These are phyloP conservation scores for Gnatocerus cornutus DNA, from an alignment of 2,888 invertebrate species.

Conservation along the genomic window DNA sequence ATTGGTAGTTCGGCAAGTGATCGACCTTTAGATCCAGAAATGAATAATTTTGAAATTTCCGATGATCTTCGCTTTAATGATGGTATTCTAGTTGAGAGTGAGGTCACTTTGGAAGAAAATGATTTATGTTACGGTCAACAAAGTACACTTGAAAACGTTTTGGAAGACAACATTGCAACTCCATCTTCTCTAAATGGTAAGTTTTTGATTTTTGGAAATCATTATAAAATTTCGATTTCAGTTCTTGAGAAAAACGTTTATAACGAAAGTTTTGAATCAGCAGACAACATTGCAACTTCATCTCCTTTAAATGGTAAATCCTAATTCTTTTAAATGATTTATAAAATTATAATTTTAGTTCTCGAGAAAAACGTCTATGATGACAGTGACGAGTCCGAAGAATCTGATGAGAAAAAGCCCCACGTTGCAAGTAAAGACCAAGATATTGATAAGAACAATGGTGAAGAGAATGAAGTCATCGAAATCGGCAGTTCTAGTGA, in stretches of 20 bases:
- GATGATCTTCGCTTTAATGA: conserved; percentile 47
- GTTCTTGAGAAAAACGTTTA: conserved; percentile 46
- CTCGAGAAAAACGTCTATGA: conserved; percentile 45
- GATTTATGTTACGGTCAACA: conserved; percentile 39
- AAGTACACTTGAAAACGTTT: conserved; percentile 39
- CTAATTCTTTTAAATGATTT: neutral
- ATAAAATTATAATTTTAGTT: conserved; percentile 9
- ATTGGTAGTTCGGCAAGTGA: conserved; percentile 50
- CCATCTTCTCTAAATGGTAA: conserved; percentile 8
- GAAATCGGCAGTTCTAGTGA: conserved; percentile 50
- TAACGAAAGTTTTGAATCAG: conserved; percentile 11
- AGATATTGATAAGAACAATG: conserved; percentile 14
- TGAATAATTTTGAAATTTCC: conserved; percentile 49
- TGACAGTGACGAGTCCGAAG: conserved; percentile 3
- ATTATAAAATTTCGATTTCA: neutral
- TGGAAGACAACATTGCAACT: conserved; percentile 35
- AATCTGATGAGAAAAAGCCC: conserved; percentile 10
- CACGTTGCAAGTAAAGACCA: neutral
- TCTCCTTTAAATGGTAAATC: conserved; percentile 9
- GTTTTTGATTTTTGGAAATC: neutral
- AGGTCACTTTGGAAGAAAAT: conserved; percentile 36
- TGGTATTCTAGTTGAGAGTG: conserved; percentile 31
- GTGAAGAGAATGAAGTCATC: conserved; percentile 43
- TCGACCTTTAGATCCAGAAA: conserved; percentile 46
- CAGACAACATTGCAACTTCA: conserved; percentile 31